Percentiles rank a stretch among this genome's conserved stretches.
Conservation (phyloP, 2,113 vertebrate genomes). For the Pelmatolapia mariae region DNA sequence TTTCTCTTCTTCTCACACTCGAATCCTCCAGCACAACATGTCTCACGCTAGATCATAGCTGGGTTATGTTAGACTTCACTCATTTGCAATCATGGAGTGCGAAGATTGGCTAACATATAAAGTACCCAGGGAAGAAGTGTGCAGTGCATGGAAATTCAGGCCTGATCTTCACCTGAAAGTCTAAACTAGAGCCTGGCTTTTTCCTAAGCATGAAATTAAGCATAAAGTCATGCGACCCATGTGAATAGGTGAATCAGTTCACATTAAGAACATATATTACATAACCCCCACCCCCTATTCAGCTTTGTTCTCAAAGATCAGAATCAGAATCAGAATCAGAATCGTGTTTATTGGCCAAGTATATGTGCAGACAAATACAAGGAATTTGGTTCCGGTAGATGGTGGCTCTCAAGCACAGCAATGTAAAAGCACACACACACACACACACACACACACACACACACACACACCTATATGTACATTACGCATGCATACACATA, state of each 20-base stretch:
- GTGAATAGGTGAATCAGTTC: neutral
- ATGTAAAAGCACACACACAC: no score
- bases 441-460: no score
- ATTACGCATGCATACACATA: no score
- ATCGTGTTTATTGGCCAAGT: no score
- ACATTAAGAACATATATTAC: neutral
- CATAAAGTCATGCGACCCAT: neutral
- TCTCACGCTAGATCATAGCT: slow-evolving; percentile 6
- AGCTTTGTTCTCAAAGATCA: neutral
- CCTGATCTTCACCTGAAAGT: neutral
- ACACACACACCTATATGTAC: no score
- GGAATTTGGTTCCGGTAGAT: no score
- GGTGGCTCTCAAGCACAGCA: no score
- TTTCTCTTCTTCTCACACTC: slow-evolving; percentile 17
- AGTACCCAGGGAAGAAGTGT: neutral
- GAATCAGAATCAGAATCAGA: no score
- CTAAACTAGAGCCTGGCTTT: neutral
- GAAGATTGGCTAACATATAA: neutral
- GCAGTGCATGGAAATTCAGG: neutral
- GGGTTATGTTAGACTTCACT: neutral
- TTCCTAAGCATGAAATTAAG: neutral
- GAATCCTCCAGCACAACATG: slow-evolving; percentile 23
- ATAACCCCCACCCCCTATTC: neutral
- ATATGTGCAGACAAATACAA: no score
- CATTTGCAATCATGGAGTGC: slow-evolving; percentile 1